Base-by-base conservation (phyloP, 2,113 vertebrate genomes). In the Protomyctophum bolini region DNA sequence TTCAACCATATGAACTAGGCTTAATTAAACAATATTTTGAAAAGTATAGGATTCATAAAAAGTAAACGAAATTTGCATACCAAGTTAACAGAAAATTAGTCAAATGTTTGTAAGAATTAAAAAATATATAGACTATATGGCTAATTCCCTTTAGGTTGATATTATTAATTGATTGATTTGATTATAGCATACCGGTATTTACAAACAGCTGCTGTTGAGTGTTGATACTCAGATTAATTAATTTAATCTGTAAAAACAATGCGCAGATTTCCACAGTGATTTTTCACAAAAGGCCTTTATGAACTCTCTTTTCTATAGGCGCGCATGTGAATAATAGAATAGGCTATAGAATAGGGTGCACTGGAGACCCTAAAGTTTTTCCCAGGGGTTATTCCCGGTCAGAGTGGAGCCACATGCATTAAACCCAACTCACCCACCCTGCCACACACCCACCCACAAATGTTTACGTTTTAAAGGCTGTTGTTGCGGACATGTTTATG, bases 341-440 rank as follows among this genome's bases (percentile, higher is more conserved):
- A 66, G 48, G 66, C 33, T 41, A 14, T 61, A 62, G 70, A 58
- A 81, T 60, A 14, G 48, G 75, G 76, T 65, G 73, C 73, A 73
- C 76, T 67, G 10, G 46, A 21, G 8, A 49, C 57, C 28, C 70
- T 41, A 62, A 2, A 7, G 10, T 21, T 47, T 8, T 48, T 29
- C 29, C 28, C 3, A 6, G 0, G 28, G 77, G 75, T 86, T 84
- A 86, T 54, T 79, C 21, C 4, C 81, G 83, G 79, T 77, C 78
- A 88, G 4, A 48, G 0, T 33, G 7, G 8, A 63, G 7, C 68
- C n/a, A 46, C 51, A 0, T 29, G 70, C 14, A 81, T 83, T 73
- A 70, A 74, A 70, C 68, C n/a, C 59, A 21, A 55, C 15, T 7
- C 33, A 41, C 33, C 33, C 33, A 41, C 33, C 33, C 33, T 41